phyloP scores from a whole-genome alignment of 2,113 vertebrate species.

The Salvelinus fontinalis region DNA sequence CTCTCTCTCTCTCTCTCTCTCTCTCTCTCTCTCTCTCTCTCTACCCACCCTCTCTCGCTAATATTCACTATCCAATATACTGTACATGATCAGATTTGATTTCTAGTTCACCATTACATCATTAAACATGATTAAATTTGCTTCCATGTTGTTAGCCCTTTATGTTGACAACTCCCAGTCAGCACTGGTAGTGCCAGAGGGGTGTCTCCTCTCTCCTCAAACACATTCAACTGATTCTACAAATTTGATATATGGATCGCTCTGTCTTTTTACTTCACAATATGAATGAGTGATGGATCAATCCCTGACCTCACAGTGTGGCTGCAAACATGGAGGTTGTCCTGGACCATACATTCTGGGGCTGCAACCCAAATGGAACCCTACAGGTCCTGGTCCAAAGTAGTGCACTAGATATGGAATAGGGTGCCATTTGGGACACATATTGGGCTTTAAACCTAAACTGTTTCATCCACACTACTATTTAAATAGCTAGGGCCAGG shows the following conservation, averaged over 20 bases:
- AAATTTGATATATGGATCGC: conserved; percentile 19
- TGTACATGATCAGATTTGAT: too few relatives aligned
- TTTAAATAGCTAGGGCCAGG: neutral
- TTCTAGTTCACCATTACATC: neutral
- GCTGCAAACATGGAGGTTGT: neutral
- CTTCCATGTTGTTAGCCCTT: neutral
- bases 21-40: too few relatives aligned
- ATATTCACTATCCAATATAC: conserved; percentile 12
- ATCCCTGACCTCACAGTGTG: neutral
- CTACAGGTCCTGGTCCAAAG: too few relatives aligned
- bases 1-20: too few relatives aligned
- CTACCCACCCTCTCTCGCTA: neutral
- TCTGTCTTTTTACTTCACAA: conserved; percentile 22
- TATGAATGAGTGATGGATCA: conserved; percentile 32
- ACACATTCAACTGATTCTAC: neutral
- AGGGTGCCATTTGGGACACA: too few relatives aligned
- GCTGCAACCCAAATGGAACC: too few relatives aligned
- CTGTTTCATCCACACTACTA: neutral
- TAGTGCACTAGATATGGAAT: too few relatives aligned
- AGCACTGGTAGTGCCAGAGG: too few relatives aligned
- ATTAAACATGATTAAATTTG: neutral
- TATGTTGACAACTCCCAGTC: neutral
- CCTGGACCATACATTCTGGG: neutral
- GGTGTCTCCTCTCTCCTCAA: neutral
- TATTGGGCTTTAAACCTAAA: neutral